Evolutionary conservation across 2,888 invertebrate genomes (phyloP), one percentile per base, ranked within the genome.

Genomic region (Caradrina clavipalpis): DNA sequence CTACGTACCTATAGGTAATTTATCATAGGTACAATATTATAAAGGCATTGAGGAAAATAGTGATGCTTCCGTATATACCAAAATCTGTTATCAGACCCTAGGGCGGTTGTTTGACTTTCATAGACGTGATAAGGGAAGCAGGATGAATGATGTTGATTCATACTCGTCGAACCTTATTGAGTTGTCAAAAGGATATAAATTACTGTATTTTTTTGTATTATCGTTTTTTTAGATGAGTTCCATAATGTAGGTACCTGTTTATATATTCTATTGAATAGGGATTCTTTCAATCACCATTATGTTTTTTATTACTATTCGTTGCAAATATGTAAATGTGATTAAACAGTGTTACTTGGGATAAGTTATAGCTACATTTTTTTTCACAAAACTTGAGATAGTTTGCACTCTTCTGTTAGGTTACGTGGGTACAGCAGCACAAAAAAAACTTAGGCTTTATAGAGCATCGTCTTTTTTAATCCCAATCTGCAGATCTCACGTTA

Each of bases 101-200:
- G 49, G 51, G 59, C 45, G 35, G 60, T 60, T 70, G 74, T 66
- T 66, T 75, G 70, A 75, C 70, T 54, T 66, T 75, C 53, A 70
- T 66, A 50, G 42, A 54, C 56, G 26, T 45, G 39, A 62, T 53
- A 65, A 21, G 31, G 47, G 51, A 47, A 50, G 15, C 8, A 50
- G 19, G 51, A 68, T 73, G 50, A 60, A 63, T 70, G 66, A 75
- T 75, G 66, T 54, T 67, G 63, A 70, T 60, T 63, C 50, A 63
- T 57, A 45, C 47, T 64, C 45, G 6, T 8, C n/a, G 63, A 66
- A 56, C 22, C 42, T 26, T 70, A 65, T 73, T 60, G 66, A 60
- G 31, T 22, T 54, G 50, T 64, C 59, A 55, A 50, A 45, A 19
- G 19, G 19, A 54, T 54, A 62, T 67, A 50, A 71, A 61, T 66